Evolutionary conservation across 2,113 vertebrate species (phyloP), one percentile per base, ranked within the genome.

Genomic region (Phoxinus phoxinus): DNA sequence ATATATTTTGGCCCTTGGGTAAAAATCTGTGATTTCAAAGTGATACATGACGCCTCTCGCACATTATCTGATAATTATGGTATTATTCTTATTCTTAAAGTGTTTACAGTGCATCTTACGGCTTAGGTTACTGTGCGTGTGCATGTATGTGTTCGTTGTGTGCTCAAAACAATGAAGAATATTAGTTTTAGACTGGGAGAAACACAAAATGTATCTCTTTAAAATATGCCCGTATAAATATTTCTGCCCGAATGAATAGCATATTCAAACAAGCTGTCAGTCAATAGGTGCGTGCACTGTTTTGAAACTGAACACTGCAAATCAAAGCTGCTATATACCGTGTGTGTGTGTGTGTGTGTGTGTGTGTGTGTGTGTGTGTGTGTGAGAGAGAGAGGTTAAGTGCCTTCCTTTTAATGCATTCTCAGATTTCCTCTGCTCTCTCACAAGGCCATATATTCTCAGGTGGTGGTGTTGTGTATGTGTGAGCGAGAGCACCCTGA

Each of bases 401-500:
- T 85, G 84, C 75, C 19, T 51, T n/a, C 25, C 13, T 85, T 56
- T 80, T 85, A 79, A 85, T 85, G 74, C 56, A 69, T 69, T 85
- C 75, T 69, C 30, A 35, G 44, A 85, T 69, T 78, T 78, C 44
- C 71, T 58, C 12, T 69, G 17, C 63, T 72, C 81, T 27, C 67
- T 83, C 23, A 44, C 75, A 79, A 73, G 75, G 84, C 84, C 48
- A 53, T 53, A 71, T 71, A 80, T 80, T 79, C 75, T 96, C 90
- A 9, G 92, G 93, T 93, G 93, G 94, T 93, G 91, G 92, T 93
- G 94, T 94, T 37, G 27, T 72, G 67, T 72, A 41, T 83, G 12
- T 58, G 65, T 72, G 67, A 35, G 94, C 93, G 91, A 94, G 93
- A 91, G 92, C 91, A 93, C 89, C 94, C 95, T 96, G 41, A 84